Percentiles rank a stretch among this genome's conserved stretches.
Evolutionary conservation across 2,888 invertebrate genomes (phyloP).

Genomic region (Drosophila maculinotata): DNA sequence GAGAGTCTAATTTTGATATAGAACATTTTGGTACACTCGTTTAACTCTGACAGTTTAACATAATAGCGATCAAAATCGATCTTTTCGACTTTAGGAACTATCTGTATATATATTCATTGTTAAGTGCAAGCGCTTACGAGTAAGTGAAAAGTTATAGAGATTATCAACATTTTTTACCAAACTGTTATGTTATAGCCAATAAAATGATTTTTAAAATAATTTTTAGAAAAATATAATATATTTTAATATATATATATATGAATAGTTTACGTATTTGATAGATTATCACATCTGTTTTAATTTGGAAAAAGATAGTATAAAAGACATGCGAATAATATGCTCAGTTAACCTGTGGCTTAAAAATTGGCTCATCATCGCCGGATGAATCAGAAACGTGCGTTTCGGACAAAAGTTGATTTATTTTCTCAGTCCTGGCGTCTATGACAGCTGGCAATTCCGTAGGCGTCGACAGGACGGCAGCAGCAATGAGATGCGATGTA

Average conservation of each 20-base stretch:
- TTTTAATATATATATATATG: not conserved
- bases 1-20: constrained; percentile 23
- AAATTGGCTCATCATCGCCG: constrained; percentile 17
- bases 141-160: constrained; percentile 19
- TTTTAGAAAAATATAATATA: not conserved
- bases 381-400: constrained; percentile 1
- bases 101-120: constrained; percentile 16
- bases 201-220: constrained; percentile 19
- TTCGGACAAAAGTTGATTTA: not conserved
- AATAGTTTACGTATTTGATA: not conserved
- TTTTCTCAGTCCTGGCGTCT: not conserved
- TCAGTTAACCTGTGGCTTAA: constrained; percentile 24
- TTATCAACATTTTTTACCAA: constrained; percentile 46
- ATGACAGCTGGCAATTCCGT: not conserved
- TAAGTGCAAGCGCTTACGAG: not conserved
- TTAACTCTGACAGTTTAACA: constrained; percentile 9
- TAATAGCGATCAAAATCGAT: not conserved
- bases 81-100: constrained; percentile 1
- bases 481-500: constrained; percentile 40
- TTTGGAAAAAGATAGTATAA: not conserved
- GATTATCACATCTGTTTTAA: constrained; percentile 2
- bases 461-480: constrained; percentile 39
- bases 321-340: not conserved
- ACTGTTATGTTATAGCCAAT: constrained; percentile 36
- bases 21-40: constrained; percentile 62